These are phyloP conservation scores for Dolichopus griseipennis DNA, from an alignment of 2,888 invertebrate species.

Conservation along the genomic window DNA sequence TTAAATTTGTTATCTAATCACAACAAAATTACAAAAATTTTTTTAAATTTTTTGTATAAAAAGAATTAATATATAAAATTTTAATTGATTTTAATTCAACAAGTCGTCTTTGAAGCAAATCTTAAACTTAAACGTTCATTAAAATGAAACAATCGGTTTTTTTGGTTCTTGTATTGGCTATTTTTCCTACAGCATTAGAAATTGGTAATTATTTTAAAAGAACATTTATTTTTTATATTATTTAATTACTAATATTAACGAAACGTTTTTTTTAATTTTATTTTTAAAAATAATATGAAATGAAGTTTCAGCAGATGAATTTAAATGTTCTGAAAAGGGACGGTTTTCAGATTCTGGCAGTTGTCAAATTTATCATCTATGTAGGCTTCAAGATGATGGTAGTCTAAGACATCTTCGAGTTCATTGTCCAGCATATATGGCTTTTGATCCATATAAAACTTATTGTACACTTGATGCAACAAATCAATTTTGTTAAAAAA, in stretches of 20 bases:
- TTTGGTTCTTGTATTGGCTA: background rate
- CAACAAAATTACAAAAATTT: too few relatives aligned
- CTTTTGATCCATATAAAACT: background rate
- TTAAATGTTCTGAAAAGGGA: background rate
- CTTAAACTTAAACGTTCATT: too few relatives aligned
- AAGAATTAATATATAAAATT: too few relatives aligned
- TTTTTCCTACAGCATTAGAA: background rate
- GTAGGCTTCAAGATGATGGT: background rate
- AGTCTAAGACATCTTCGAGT: background rate
- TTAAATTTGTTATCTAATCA: too few relatives aligned
- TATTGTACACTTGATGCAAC: background rate
- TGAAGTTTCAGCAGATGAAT: background rate
- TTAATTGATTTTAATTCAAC: too few relatives aligned
- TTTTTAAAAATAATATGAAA: background rate
- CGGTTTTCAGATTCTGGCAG: background rate
- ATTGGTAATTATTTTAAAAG: background rate
- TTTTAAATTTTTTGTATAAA: too few relatives aligned
- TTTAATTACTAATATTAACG: too few relatives aligned
- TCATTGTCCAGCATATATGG: background rate
- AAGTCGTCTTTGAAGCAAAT: too few relatives aligned
- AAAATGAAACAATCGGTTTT: background rate
- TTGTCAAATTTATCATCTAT: background rate
- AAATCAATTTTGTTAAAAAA: background rate
- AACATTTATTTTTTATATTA: background rate
- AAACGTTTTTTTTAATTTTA: background rate